Evolutionary conservation across 2,888 invertebrate genomes (phyloP), one percentile per base, ranked within the genome.

Genomic region (Miltochrista miniata): DNA sequence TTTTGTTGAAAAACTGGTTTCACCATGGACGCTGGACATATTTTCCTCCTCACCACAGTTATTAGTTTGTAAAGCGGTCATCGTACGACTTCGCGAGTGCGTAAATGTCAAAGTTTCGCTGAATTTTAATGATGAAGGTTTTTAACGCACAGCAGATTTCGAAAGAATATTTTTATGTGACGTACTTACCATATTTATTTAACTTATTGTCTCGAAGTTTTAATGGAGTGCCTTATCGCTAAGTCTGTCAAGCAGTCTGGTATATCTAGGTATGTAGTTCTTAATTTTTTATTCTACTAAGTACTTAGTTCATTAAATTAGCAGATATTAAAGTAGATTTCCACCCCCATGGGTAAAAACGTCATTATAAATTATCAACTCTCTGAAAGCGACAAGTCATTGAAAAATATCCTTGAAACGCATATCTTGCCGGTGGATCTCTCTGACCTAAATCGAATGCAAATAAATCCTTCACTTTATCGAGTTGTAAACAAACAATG

Each of bases 391-490:
- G 70, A 76, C 70, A 69, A 71, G 75, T 72, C 79, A 83, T 83
- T 81, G 78, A 78, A 76, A 74, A 68, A 72, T 72, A 72, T 79
- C 83, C 87, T 85, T 84, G 80, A 74, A 70, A 68, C 67, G 70
- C 75, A 72, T 85, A 84, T 82, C 84, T 72, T 65, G 60, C 57
- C 70, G 74, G 70, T 72, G 70, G 74, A 87, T 87, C 87, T 79
- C 75, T 71, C 66, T 87, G 89, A 89, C 90, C 88, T 76, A 87
- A 83, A 82, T 87, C 64, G 51, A 72, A 74, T 64, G 71, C 66
- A 73, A 76, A 76, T 70, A 70, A 72, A 88, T 83, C 90, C 89
- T 90, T 89, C 88, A 80, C 69, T 76, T 84, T 83, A 89, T 89
- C 85, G 77, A 80, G 66, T 74, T 48, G 68, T 64, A 77, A 61